Evolutionary conservation across 1,140 invertebrate genomes (phyloP).

Genomic region (Carposina sasakii): DNA sequence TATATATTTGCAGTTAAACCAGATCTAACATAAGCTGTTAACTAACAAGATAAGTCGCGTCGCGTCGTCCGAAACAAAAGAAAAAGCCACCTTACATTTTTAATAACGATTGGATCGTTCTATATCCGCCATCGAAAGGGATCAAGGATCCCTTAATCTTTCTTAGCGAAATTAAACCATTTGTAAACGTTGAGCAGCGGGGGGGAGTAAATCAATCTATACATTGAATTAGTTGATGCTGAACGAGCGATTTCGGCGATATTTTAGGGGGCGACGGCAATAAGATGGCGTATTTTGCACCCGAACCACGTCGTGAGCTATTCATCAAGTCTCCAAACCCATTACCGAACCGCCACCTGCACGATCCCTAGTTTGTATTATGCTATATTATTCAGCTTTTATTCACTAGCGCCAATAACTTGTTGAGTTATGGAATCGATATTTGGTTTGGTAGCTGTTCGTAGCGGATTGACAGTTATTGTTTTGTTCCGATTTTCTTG

Average conservation of each 20-base stretch:
- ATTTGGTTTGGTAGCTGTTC: too few relatives aligned
- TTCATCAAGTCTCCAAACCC: conserved; percentile 53
- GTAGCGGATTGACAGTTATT: too few relatives aligned
- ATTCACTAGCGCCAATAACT: conserved; percentile 48
- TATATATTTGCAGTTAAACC: too few relatives aligned
- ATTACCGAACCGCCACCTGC: conserved; percentile 57
- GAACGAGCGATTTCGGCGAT: conserved; percentile 57
- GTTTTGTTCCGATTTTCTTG: too few relatives aligned
- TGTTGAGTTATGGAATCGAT: conserved; percentile 55
- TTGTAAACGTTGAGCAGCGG: conserved; percentile 44
- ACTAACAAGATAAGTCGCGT: too few relatives aligned
- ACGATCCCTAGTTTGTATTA: conserved; percentile 54
- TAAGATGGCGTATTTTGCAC: conserved; percentile 54
- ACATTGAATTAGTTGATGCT: conserved; percentile 63
- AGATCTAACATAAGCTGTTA: too few relatives aligned
- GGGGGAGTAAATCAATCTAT: conserved; percentile 57
- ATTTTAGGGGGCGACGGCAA: conserved; percentile 52
- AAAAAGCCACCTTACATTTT: too few relatives aligned
- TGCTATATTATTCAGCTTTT: conserved; percentile 50
- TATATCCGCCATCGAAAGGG: conserved; percentile 7
- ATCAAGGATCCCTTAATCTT: conserved; percentile 43
- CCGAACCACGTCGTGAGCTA: conserved; percentile 52
- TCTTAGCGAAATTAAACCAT: conserved; percentile 53
- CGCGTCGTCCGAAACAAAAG: too few relatives aligned
- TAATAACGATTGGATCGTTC: too few relatives aligned